These are phyloP conservation scores for Dromiciops gliroides DNA, from an alignment of 2,113 vertebrate genomes.

Conservation along the genomic window DNA sequence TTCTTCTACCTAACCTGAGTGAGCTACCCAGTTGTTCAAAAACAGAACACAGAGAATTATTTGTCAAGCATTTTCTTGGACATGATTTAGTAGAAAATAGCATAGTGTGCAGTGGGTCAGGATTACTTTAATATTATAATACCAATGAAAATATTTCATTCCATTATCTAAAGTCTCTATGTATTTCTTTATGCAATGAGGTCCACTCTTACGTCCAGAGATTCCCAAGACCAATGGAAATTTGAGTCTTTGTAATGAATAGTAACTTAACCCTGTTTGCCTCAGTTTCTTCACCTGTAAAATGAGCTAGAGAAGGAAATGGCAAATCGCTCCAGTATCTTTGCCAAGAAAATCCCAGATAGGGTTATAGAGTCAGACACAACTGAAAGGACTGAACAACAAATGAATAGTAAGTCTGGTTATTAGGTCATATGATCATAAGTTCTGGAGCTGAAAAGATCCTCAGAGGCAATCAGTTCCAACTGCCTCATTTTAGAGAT, in stretches of 20 bases:
- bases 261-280: neutral
- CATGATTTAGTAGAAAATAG: neutral
- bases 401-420: neutral
- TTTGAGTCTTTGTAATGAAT: neutral
- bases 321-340: neutral
- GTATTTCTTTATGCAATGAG: slow-evolving; percentile 16
- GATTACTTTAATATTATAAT: neutral
- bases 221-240: neutral
- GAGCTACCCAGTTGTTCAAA: neutral
- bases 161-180: neutral
- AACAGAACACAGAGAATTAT: slow-evolving; percentile 22
- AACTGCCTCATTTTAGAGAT: neutral
- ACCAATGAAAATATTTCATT: neutral
- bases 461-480: neutral
- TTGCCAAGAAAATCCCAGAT: neutral
- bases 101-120: slow-evolving; percentile 1
- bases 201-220: neutral
- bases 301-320: neutral
- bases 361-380: neutral
- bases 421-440: neutral
- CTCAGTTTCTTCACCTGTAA: neutral
- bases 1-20: slow-evolving; percentile 17
- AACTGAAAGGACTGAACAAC: neutral
- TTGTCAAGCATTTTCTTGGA: slow-evolving; percentile 11
- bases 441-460: neutral